phyloP scores from a whole-genome alignment of 2,113 vertebrate species.

The Epinephelus lanceolatus region DNA sequence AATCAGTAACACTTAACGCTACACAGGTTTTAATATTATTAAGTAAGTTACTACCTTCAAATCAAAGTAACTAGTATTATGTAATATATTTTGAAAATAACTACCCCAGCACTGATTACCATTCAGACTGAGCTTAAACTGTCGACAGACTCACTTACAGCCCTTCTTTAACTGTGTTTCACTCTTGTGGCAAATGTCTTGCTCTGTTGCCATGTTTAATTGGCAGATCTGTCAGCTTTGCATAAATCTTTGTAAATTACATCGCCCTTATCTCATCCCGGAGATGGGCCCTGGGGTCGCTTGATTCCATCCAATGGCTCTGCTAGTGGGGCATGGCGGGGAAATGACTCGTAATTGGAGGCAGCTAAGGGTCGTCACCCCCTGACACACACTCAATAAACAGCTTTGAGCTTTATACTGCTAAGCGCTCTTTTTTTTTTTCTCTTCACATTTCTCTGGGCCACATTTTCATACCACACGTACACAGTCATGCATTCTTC shows the following conservation, averaged over 20 bases:
- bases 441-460: conserved; percentile 14
- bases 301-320: conserved; percentile 66
- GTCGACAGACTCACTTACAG: conserved; percentile 10
- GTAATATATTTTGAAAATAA: too few species aligned
- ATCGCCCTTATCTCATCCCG: conserved; percentile 71
- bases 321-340: conserved; percentile 61
- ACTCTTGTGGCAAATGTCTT: conserved; percentile 63
- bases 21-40: too few species aligned
- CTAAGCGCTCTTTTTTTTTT: conserved; percentile 14
- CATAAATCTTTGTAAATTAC: conserved; percentile 81
- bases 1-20: too few species aligned
- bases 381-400: conserved; percentile 76
- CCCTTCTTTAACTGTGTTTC: conserved; percentile 21
- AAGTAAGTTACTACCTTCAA: too few species aligned
- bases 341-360: conserved; percentile 81
- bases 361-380: conserved; percentile 70
- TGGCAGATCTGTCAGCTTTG: conserved; percentile 80
- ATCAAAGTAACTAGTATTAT: too few species aligned
- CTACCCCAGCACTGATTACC: neutral
- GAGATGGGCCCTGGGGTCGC: conserved; percentile 62
- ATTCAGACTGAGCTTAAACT: conserved; percentile 22
- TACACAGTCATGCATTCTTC: conserved; percentile 24
- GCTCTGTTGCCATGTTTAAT: conserved; percentile 76
- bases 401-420: conserved; percentile 62
- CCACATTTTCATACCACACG: conserved; percentile 37